phyloP scores from a whole-genome alignment of 2,888 invertebrate genomes.

The Oligia fasciuncula region DNA sequence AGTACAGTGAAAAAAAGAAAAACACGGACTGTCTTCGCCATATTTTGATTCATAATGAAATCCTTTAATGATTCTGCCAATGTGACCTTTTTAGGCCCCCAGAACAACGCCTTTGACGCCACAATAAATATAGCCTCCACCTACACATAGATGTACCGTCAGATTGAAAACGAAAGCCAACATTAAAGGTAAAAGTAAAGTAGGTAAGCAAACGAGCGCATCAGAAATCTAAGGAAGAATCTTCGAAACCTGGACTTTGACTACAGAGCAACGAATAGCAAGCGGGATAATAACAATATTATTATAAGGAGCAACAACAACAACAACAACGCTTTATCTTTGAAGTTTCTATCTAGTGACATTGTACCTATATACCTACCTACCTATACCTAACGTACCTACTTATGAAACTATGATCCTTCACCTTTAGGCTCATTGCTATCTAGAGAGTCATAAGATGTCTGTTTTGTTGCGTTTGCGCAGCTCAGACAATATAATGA shows the following conservation, averaged over 20 bases:
- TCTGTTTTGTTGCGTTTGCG: slow-evolving; percentile 34
- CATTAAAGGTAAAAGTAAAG: neutral
- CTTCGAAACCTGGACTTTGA: slow-evolving; percentile 10
- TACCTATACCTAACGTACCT: neutral
- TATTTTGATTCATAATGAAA: too few relatives aligned
- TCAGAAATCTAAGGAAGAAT: neutral
- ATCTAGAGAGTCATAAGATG: slow-evolving; percentile 38
- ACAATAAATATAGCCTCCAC: neutral
- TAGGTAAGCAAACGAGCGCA: neutral
- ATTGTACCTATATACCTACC: slow-evolving; percentile 46
- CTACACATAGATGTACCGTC: neutral
- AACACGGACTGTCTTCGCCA: too few relatives aligned
- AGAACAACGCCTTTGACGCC: neutral
- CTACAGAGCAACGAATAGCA: slow-evolving; percentile 3
- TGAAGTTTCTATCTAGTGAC: slow-evolving; percentile 33
- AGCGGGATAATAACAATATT: slow-evolving; percentile 10
- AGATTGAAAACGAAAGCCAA: neutral
- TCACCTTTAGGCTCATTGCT: slow-evolving; percentile 62
- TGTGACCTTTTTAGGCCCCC: too few relatives aligned
- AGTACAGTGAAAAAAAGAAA: too few relatives aligned
- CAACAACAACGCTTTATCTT: slow-evolving; percentile 24
- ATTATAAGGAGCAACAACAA: slow-evolving; percentile 5
- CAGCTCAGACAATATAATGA: slow-evolving; percentile 36
- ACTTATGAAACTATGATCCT: slow-evolving; percentile 53
- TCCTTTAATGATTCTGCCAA: too few relatives aligned